Base-by-base conservation (phyloP, 2,113 vertebrate genomes). In the Leucopsar rothschildi region DNA sequence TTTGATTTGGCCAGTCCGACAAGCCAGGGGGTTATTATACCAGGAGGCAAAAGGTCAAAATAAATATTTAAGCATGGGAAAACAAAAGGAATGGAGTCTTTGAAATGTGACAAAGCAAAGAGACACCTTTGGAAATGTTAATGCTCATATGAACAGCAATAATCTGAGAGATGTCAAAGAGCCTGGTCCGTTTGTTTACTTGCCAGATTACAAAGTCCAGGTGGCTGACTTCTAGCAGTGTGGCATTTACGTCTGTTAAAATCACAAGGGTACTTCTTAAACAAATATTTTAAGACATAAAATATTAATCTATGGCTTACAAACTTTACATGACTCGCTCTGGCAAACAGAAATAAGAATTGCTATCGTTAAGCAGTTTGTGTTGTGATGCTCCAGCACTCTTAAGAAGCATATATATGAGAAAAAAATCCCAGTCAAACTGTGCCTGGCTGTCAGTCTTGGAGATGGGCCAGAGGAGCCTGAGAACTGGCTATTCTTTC, bases 21-120 rank as follows among this genome's bases (percentile, higher is more conserved):
- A 91, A 95, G 82, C 56, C 82, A 79, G 66, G 29, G 86, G 92
- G 83, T 94, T 97, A 68, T 40, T 95, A 64, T 29, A 86, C 12
- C 29, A 70, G 37, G 70, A 95, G 90, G 82, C 40, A 95, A 93
- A 92, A 93, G 96, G 96, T 96, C 93, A 95, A 93, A 95, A 86
- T 91, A 96, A 96, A 96, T 95, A 97, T 97, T 96, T 97, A 93
- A 96, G 82, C 60, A 53, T 6, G 27, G 79, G 71, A 88, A 96
- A 93, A 81, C n/a, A 95, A 82, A 96, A 96, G 91, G 84, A 95
- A 94, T 80, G 79, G 66, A 77, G 76, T 69, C 91, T 96, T 90
- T 95, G 90, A 96, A 95, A 96, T 47, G 75, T 89, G 89, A 94
- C 1, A 28, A 96, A 93, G 73, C 70, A 92, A 95, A 96, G 93